phyloP scores from a whole-genome alignment of 2,888 invertebrate species.

The Oligia latruncula region DNA sequence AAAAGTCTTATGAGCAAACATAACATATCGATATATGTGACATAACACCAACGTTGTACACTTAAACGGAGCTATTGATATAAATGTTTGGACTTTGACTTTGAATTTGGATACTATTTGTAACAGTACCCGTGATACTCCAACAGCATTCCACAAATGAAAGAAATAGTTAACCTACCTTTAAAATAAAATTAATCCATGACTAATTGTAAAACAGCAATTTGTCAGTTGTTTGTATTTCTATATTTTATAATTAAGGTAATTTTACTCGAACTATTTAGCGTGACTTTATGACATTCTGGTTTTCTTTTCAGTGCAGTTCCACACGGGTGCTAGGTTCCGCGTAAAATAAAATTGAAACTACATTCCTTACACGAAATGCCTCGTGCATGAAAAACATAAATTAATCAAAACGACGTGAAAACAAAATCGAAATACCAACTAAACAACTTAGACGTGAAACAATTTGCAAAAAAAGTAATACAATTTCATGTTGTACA shows the following conservation, averaged over 20 bases:
- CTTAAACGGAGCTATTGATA: too few species aligned
- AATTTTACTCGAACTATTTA: not conserved
- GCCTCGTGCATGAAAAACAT: constrained; percentile 27
- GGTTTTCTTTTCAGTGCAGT: not conserved
- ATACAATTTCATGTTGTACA: constrained; percentile 24
- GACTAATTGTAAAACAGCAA: too few species aligned
- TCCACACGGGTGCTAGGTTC: not conserved
- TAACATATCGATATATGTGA: too few species aligned
- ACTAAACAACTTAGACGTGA: constrained; percentile 19
- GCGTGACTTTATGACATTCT: not conserved
- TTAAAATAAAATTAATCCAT: too few species aligned
- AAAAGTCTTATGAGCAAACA: too few species aligned
- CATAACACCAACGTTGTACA: too few species aligned
- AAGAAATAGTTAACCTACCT: too few species aligned
- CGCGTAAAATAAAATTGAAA: not conserved
- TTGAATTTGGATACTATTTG: not conserved
- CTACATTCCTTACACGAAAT: constrained; percentile 4
- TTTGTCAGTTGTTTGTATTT: not conserved
- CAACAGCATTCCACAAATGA: not conserved
- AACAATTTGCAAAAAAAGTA: constrained; percentile 50
- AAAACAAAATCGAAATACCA: constrained; percentile 22
- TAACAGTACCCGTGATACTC: not conserved
- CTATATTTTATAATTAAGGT: not conserved
- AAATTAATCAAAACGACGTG: constrained; percentile 30
- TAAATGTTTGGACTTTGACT: too few species aligned